phyloP scores from a whole-genome alignment of 2,113 vertebrate species.

The Spea bombifrons region DNA sequence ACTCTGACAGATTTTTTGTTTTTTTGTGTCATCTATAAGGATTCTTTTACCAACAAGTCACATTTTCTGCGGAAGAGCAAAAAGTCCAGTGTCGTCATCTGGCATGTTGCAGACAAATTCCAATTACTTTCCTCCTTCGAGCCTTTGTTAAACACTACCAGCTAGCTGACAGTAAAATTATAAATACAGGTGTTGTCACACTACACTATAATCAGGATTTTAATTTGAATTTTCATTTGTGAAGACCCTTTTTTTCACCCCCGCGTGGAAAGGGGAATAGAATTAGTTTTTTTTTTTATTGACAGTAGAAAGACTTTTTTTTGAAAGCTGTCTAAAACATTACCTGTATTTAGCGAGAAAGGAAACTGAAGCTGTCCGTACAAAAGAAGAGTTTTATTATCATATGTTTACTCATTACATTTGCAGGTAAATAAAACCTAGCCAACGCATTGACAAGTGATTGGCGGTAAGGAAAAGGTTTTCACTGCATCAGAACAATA shows the following conservation, averaged over 20 bases:
- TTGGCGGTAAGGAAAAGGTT: conserved; percentile 69
- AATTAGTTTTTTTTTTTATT: conserved; percentile 77
- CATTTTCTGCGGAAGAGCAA: conserved; percentile 67
- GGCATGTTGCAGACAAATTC: conserved; percentile 82
- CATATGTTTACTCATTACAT: conserved; percentile 81
- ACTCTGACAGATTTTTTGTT: too few relatives aligned
- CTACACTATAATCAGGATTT: conserved; percentile 86
- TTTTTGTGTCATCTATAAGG: conserved; percentile 52
- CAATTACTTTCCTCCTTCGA: conserved; percentile 78
- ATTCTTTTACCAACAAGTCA: conserved; percentile 74
- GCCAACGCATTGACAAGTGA: conserved; percentile 74
- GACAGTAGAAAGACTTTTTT: conserved; percentile 84
- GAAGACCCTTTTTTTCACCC: conserved; percentile 66
- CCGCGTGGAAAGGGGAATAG: conserved; percentile 76
- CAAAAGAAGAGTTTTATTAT: conserved; percentile 81
- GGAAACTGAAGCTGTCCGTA: conserved; percentile 74
- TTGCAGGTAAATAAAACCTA: conserved; percentile 77
- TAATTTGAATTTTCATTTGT: conserved; percentile 86
- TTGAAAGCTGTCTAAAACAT: conserved; percentile 81
- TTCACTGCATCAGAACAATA: conserved; percentile 76
- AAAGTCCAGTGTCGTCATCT: conserved; percentile 71
- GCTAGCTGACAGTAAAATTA: conserved; percentile 86
- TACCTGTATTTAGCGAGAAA: conserved; percentile 73
- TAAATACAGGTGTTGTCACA: conserved; percentile 86
- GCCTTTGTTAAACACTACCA: conserved; percentile 82